phyloP scores from a whole-genome alignment of 2,797 vertebrate species.

The Dallia pectoralis region DNA sequence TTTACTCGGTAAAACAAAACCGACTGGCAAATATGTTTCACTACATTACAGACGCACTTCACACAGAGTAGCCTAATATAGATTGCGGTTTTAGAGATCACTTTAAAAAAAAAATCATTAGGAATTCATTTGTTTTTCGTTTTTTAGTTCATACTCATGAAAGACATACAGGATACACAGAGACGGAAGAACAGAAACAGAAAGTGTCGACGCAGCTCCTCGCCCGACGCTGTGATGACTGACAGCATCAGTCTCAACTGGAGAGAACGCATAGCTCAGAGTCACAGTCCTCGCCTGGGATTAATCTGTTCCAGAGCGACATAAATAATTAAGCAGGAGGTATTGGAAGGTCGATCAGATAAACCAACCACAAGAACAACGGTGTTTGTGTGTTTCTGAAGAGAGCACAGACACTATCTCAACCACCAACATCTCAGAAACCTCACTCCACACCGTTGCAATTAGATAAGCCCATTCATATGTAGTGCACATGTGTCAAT shows the following conservation, averaged over 20 bases:
- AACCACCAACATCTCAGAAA: background rate
- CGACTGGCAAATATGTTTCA: constrained; percentile 25
- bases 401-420: background rate
- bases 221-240: constrained; percentile 9
- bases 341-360: background rate
- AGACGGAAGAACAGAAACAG: constrained; percentile 1
- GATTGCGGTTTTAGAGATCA: constrained; percentile 11
- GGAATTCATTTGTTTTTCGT: constrained; percentile 62
- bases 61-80: constrained; percentile 23
- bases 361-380: background rate
- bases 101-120: constrained; percentile 49
- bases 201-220: constrained; percentile 1
- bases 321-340: background rate
- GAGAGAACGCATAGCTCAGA: constrained; percentile 13
- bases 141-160: constrained; percentile 41
- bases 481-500: background rate
- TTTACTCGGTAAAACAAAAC: background rate
- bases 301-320: constrained; percentile 10
- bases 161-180: background rate
- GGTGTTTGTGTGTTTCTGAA: constrained; percentile 4
- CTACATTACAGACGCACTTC: constrained; percentile 12
- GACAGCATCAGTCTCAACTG: constrained; percentile 20
- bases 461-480: background rate
- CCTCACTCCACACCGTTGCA: background rate
- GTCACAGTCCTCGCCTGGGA: background rate